Evolutionary conservation across 1,140 invertebrate genomes (phyloP).

Genomic region (Fopius arisanus): DNA sequence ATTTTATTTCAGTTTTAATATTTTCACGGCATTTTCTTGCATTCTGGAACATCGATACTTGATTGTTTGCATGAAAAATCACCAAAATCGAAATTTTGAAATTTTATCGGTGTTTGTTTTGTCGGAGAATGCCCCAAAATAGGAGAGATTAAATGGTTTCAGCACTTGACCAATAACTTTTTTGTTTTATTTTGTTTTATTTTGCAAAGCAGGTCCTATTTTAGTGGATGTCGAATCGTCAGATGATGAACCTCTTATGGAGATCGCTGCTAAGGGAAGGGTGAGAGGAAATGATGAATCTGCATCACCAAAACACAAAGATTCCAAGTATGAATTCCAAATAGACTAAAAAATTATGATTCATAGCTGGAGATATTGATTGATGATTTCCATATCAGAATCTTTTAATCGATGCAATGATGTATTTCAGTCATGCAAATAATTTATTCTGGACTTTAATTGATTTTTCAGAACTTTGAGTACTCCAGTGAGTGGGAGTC

Average conservation of each 20-base stretch:
- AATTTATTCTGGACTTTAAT: background rate
- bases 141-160: too few relatives aligned
- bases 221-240: slow-evolving; percentile 71
- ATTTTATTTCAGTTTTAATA: too few relatives aligned
- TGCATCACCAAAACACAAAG: slow-evolving; percentile 60
- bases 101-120: too few relatives aligned
- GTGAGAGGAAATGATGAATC: slow-evolving; percentile 56
- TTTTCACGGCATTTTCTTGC: too few relatives aligned
- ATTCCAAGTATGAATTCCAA: slow-evolving; percentile 57
- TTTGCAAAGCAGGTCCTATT: slow-evolving; percentile 53
- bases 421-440: background rate
- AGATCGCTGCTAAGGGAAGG: slow-evolving; percentile 72
- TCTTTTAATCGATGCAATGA: too few relatives aligned
- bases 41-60: too few relatives aligned
- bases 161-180: slow-evolving; percentile 28
- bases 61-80: too few relatives aligned
- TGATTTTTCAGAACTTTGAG: slow-evolving; percentile 46
- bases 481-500: slow-evolving; percentile 49
- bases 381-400: too few relatives aligned
- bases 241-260: slow-evolving; percentile 78
- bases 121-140: too few relatives aligned
- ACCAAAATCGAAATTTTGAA: too few relatives aligned
- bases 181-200: slow-evolving; percentile 35
- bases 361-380: too few relatives aligned
- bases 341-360: too few relatives aligned